Conservation (phyloP, 2,888 invertebrate genomes). For the Dasypogon diadema region DNA sequence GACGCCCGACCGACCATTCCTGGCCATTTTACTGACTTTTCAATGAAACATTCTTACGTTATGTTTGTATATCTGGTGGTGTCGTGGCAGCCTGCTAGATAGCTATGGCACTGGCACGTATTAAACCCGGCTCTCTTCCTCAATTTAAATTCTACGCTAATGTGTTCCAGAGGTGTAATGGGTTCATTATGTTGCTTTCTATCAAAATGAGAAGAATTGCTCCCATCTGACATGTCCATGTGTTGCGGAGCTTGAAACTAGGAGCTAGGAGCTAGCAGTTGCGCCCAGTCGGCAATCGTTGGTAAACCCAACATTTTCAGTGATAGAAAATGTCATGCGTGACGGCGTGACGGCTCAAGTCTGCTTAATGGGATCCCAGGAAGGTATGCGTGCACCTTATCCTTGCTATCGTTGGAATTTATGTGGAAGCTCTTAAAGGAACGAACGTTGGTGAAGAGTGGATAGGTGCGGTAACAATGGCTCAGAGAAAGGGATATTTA, state of each 20-base stretch:
- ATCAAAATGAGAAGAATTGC: slow-evolving; percentile 51
- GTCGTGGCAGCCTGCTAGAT: not conserved
- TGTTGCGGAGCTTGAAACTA: too few relatives aligned
- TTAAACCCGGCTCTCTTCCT: slow-evolving; percentile 7
- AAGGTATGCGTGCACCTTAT: not conserved
- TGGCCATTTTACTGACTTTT: slow-evolving; percentile 18
- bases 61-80: not conserved
- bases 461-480: too few relatives aligned
- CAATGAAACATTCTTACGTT: slow-evolving; percentile 21
- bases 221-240: slow-evolving; percentile 30
- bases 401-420: not conserved
- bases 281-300: not conserved
- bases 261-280: too few relatives aligned
- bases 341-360: too few relatives aligned
- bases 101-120: not conserved
- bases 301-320: not conserved
- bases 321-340: slow-evolving; percentile 13
- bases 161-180: slow-evolving; percentile 49
- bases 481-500: too few relatives aligned
- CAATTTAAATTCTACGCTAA: slow-evolving; percentile 51
- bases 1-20: slow-evolving; percentile 4
- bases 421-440: too few relatives aligned
- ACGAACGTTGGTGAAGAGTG: too few relatives aligned
- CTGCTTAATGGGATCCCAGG: not conserved
- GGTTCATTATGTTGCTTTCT: slow-evolving; percentile 51